Conservation (phyloP, 2,797 vertebrate species). For the Apogon hyalosoma region DNA sequence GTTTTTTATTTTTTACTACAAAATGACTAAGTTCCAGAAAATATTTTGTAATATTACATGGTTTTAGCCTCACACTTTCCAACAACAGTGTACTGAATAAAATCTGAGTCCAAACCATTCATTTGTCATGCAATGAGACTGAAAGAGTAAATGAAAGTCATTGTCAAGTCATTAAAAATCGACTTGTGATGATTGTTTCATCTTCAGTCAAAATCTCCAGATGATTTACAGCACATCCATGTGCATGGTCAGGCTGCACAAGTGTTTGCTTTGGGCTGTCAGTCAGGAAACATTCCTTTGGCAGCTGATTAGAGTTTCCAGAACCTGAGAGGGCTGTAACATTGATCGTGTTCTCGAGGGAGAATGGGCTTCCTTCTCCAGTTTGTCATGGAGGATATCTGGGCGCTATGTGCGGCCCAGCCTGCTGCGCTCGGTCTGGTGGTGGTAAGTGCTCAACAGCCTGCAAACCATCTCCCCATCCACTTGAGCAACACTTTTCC, state of each 20-base stretch:
- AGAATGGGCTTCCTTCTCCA: conserved; percentile 7
- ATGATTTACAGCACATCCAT: conserved; percentile 22
- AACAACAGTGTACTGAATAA: no score
- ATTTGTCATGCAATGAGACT: no score
- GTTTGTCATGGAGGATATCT: conserved; percentile 21
- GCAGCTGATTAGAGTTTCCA: conserved; percentile 43
- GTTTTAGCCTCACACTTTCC: no score
- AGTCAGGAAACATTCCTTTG: conserved; percentile 41
- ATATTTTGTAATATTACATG: no score
- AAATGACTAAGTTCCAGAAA: no score
- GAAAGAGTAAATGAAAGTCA: no score
- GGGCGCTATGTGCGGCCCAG: conserved; percentile 17
- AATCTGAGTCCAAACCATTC: no score
- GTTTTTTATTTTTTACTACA: no score
- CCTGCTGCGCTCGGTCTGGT: conserved; percentile 16
- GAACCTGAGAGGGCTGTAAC: conserved; percentile 1
- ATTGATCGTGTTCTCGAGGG: conserved; percentile 16
- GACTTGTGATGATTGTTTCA: neutral
- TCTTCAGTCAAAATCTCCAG: conserved; percentile 12
- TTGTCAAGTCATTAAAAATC: neutral
- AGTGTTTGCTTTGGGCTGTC: conserved; percentile 24
- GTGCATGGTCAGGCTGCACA: neutral
- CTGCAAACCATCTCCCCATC: conserved; percentile 22
- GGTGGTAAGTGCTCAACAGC: conserved; percentile 22
- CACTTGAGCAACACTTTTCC: conserved; percentile 55